Base-by-base conservation (phyloP, 2,888 invertebrate species). In the Strigamia maritima region DNA sequence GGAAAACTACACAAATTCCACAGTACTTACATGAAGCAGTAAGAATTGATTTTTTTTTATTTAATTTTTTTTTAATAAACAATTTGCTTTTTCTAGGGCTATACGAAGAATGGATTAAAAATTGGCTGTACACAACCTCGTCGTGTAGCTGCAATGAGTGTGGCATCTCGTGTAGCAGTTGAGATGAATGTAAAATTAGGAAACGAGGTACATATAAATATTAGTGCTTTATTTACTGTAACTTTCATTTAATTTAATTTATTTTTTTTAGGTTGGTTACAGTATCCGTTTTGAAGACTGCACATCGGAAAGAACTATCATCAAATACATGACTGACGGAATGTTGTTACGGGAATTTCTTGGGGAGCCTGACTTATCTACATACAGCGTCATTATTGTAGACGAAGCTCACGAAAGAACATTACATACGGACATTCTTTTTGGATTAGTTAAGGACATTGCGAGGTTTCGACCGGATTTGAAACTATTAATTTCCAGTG, bases 241-340 rank as follows among this genome's bases (percentile, higher is more conserved):
- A 76, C 12, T 40, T 78, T 70, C 35, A 75, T 75, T 80, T 76
- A 78, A 65, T 80, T 22, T 65, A 77, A 12, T 14, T 16, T 77
- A 49, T 44, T 19, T 44, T 81, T 83, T 81, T 77, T 82, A 89
- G 87, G 90, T 91, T 77, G 91, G 91, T 16, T 91, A 91, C 85
- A 89, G 89, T 82, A 99, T 99, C 84, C 90, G 99, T 83, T 99
- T 99, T 88, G 99, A 99, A 88, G 99, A 99, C 86, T 99, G 98
- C 85, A 98, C 98, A 0, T 97, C 97, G 2, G 98, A 98, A 86
- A 89, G 97, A 82, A 99, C 99, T 8, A 89, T 95, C 24, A 90
- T 99, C 76, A 99, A 99, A 87, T 99, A 99, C 85, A 98, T 99
- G 98, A 99, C 99, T 38, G 99, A 99, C 87, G 99, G 99, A 84